Percentiles rank a stretch among this genome's conserved stretches.
Evolutionary conservation across 2,888 invertebrate genomes (phyloP).

Genomic region (Dermolepida albohirtum): DNA sequence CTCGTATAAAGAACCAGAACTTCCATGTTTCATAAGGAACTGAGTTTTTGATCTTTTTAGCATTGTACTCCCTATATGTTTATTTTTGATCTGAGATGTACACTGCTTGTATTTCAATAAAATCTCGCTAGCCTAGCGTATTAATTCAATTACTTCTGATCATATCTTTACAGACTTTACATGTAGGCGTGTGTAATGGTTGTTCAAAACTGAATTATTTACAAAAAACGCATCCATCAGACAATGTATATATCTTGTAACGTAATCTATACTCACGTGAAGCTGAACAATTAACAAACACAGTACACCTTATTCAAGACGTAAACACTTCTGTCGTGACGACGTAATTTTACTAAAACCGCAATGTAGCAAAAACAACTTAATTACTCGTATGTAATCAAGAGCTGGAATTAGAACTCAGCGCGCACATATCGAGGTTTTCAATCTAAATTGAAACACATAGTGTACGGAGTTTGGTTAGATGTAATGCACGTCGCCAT

Average conservation of each 20-base stretch:
- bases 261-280: not conserved
- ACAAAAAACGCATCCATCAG: too few species aligned
- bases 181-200: too few species aligned
- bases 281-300: not conserved
- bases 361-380: slow-evolving; percentile 4
- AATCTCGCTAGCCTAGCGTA: too few species aligned
- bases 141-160: too few species aligned
- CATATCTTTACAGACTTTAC: too few species aligned
- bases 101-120: too few species aligned
- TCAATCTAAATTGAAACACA: slow-evolving; percentile 2
- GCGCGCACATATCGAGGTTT: not conserved
- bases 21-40: too few species aligned
- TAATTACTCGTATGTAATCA: slow-evolving; percentile 10
- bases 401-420: slow-evolving; percentile 3
- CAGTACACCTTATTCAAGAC: not conserved
- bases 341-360: not conserved
- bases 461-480: not conserved
- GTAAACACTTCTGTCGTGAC: not conserved
- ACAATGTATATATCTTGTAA: not conserved
- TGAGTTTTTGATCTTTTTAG: too few species aligned
- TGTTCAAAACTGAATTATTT: too few species aligned
- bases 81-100: too few species aligned
- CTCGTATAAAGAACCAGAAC: too few species aligned
- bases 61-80: too few species aligned
- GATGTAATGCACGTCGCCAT: not conserved